These are phyloP conservation scores for Buphagus erythrorhynchus DNA, from an alignment of 2,797 vertebrate genomes.

Conservation along the genomic window DNA sequence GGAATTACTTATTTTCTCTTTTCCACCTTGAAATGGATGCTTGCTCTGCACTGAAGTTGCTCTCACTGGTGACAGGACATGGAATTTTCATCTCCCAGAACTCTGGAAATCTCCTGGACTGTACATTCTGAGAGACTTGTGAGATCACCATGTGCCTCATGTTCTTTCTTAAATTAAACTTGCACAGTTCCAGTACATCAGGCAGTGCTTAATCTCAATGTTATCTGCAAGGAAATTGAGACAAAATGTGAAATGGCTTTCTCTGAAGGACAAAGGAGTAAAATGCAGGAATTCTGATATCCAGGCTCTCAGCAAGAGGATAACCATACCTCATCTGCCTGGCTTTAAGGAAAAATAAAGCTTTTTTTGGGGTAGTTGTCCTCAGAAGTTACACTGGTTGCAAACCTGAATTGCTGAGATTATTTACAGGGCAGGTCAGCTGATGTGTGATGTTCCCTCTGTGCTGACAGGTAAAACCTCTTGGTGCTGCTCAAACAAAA, in stretches of 20 bases:
- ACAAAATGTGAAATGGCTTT: neutral
- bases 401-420: neutral
- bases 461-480: neutral
- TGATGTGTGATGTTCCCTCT: neutral
- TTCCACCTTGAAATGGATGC: neutral
- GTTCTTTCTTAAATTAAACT: neutral
- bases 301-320: neutral
- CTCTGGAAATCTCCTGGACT: neutral
- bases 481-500: neutral
- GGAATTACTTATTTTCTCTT: neutral
- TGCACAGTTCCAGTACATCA: neutral
- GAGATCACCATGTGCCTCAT: neutral
- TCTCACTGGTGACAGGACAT: neutral
- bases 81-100: neutral
- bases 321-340: neutral
- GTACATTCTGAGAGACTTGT: neutral
- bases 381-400: rapidly evolving
- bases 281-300: neutral
- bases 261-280: neutral
- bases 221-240: neutral
- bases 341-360: neutral
- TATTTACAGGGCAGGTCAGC: neutral
- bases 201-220: neutral
- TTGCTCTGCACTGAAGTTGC: neutral
- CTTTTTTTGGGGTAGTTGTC: neutral